phyloP scores from a whole-genome alignment of 2,113 vertebrate species.

The Leptosomus discolor region DNA sequence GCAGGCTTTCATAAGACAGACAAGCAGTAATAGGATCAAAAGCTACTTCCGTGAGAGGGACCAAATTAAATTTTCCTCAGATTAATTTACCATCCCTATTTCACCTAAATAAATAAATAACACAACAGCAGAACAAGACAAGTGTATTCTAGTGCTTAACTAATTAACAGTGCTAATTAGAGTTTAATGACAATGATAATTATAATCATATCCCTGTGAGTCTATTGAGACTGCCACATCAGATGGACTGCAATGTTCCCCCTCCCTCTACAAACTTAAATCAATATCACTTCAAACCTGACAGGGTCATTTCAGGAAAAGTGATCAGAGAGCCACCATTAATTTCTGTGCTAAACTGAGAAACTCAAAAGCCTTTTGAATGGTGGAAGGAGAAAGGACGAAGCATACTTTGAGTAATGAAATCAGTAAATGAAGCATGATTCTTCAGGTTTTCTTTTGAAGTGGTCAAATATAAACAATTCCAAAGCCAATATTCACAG shows the following conservation, averaged over 20 bases:
- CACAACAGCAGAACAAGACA: background rate
- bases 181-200: constrained; percentile 51
- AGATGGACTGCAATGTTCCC: background rate
- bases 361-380: constrained; percentile 16
- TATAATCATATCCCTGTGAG: constrained; percentile 2
- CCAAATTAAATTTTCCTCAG: background rate
- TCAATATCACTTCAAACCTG: constrained; percentile 12
- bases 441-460: background rate
- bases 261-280: background rate
- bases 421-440: background rate
- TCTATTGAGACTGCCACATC: constrained; percentile 9
- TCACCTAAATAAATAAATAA: constrained; percentile 10
- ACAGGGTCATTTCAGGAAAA: constrained; percentile 15
- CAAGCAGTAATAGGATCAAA: background rate
- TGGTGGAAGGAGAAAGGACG: background rate
- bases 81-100: background rate
- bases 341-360: constrained; percentile 3
- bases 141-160: constrained; percentile 30
- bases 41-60: background rate
- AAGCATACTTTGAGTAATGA: background rate
- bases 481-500: background rate
- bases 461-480: background rate
- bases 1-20: background rate
- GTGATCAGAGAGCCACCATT: constrained; percentile 19
- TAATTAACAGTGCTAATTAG: constrained; percentile 62